Base-by-base conservation (phyloP, 2,888 invertebrate species). In the Papilio elwesi region DNA sequence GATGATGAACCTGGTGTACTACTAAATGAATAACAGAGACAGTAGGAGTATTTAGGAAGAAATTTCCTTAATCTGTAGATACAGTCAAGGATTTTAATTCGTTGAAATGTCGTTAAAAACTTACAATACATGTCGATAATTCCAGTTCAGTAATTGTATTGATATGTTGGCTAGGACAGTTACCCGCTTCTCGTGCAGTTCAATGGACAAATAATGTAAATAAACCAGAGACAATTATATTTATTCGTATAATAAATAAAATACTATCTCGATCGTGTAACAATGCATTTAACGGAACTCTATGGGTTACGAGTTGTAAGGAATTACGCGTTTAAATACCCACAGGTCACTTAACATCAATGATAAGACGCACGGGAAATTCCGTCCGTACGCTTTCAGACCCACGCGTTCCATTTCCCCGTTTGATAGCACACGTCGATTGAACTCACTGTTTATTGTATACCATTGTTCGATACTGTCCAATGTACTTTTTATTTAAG, bases 201-300 rank as follows among this genome's bases (percentile, higher is more conserved):
- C 12, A 63, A 48, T n/a, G 47, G 15, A 48, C 16, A 15, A 48
- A 48, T 53, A 62, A 11, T 3, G 6, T 13, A 57, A n/a, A 57
- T n/a, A 57, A 59, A 59, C 13, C 8, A 59, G 13, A 13, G 13
- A 59, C 57, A 59, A 59, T 49, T 26, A 43, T 10, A n/a, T 63
- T 16, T 48, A 64, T 55, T 53, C 36, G 52, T 66, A 38, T 43
- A 43, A 55, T 57, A 68, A 68, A 68, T 16, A 68, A 57, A 13
- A 7, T 43, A 49, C 64, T 68, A 68, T 68, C 68, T 47, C 13
- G 55, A 67, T 67, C 55, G 16, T 47, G 47, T 48, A 64, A 55
- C 67, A 15, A 47, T 43, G 12, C 68, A 15, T 68, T 57, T 68
- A 68, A 68, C 68, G 68, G 68, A 48, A 68, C 68, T 38, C 48